A percentile compares a stretch with the other conserved stretches of the same genome.
Conservation (phyloP, 2,113 vertebrate genomes). For the Cyanoderma ruficeps region DNA sequence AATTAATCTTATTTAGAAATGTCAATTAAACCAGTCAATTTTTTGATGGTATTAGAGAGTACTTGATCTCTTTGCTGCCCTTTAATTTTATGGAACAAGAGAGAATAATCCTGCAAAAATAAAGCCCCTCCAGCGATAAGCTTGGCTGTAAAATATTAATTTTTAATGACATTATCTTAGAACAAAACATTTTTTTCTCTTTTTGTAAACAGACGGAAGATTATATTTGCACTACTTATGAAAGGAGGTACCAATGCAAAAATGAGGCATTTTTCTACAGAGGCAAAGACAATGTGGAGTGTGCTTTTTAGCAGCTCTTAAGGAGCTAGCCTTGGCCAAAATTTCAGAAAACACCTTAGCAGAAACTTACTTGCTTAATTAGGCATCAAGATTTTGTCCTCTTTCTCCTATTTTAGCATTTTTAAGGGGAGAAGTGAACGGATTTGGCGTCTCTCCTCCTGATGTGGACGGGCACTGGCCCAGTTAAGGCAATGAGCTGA, state of each 20-base stretch:
- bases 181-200: background rate
- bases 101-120: background rate
- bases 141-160: background rate
- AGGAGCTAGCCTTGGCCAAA: background rate
- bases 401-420: background rate
- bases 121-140: background rate
- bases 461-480: background rate
- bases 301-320: background rate
- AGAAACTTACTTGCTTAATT: background rate
- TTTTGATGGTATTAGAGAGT: background rate
- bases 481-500: background rate
- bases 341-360: background rate
- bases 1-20: slow-evolving; percentile 50
- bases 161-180: slow-evolving; percentile 22
- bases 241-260: background rate
- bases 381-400: background rate
- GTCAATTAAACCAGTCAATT: background rate
- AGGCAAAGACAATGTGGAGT: background rate
- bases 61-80: background rate
- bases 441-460: background rate
- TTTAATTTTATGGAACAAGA: background rate
- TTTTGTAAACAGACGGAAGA: background rate
- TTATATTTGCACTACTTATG: background rate
- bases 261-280: background rate
- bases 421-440: background rate